Base-by-base conservation (phyloP, 2,888 invertebrate genomes). In the Ormyrus nitidulus region DNA sequence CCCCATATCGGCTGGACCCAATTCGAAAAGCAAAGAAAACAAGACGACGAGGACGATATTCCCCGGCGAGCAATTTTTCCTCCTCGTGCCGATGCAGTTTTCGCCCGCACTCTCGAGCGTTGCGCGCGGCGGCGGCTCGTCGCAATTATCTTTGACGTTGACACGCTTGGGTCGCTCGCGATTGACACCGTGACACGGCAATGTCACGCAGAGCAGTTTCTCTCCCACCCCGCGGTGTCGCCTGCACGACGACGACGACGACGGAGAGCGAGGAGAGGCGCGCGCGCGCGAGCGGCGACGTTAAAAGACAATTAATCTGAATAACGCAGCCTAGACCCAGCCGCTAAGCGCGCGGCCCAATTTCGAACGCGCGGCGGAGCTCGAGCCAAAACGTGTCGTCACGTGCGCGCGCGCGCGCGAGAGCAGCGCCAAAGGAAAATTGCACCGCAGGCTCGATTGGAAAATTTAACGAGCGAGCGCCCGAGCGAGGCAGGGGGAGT, bases 291-390 rank as follows among this genome's bases (percentile, higher is more conserved):
- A 9, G 59, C 11, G 19, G 80, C 79, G 76, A 84, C 82, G 85
- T 87, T 86, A 86, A 87, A 87, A 87, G 86, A 87, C 86, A 87
- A 87, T 87, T 86, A 87, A 87, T 87, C 86, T 85, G 86, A 87
- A 86, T 87, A 53, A 61, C 56, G 13, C 82, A 83, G 83, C 84
- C 86, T 84, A 85, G 84, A 84, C 86, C 84, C 85, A 77, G 11
- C 48, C 54, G 5, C 34, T 34, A 34, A 34, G 34, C 34, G 34
- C 34, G 13, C 76, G 76, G 72, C 72, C 78, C 66, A 68, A 72
- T 72, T 78, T 78, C 61, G 56, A 49, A 46, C 19, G 19, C 19
- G 5, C 13, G 10, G 1, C 54, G 51, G 19, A 56, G 19, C 46
- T 46, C 74, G 56, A 46, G 69, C 62, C 79, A 66, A 77, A 77